Evolutionary conservation across 2,797 vertebrate species (phyloP).

Genomic region (Poecile montanus): DNA sequence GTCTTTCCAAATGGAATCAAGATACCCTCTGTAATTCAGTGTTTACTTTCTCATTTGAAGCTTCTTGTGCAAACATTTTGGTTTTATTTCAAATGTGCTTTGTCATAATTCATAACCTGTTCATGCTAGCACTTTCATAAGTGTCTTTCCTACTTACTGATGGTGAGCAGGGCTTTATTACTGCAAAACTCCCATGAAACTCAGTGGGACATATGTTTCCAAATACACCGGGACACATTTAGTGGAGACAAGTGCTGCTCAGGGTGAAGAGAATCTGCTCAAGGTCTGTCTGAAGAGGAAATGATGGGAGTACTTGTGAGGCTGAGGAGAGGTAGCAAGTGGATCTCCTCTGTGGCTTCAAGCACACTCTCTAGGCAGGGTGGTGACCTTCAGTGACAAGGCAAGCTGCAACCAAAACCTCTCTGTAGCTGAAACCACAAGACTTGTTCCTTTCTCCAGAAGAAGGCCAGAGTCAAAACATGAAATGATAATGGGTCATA

Average conservation of each 20-base stretch:
- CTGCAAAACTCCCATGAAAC: neutral
- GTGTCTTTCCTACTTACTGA: neutral
- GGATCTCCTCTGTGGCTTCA: neutral
- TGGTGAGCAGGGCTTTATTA: neutral
- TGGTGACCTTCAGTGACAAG: neutral
- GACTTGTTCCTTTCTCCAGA: neutral
- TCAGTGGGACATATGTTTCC: neutral
- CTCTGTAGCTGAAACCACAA: slow-evolving; percentile 32
- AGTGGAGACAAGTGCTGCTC: neutral
- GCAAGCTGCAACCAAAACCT: neutral
- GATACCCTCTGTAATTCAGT: neutral
- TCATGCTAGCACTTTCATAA: neutral
- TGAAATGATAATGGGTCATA: slow-evolving; percentile 36
- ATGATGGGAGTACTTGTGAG: neutral
- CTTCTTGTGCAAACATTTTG: neutral
- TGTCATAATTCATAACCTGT: neutral
- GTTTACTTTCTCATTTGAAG: neutral
- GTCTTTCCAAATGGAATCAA: neutral
- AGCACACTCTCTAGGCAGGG: neutral
- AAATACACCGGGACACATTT: neutral
- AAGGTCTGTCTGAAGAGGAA: neutral
- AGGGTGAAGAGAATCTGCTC: neutral
- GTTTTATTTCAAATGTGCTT: neutral
- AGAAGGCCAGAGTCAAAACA: neutral
- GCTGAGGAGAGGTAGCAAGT: neutral